Evolutionary conservation across 2,797 vertebrate species (phyloP).

Genomic region (Ptychadena robeensis): DNA sequence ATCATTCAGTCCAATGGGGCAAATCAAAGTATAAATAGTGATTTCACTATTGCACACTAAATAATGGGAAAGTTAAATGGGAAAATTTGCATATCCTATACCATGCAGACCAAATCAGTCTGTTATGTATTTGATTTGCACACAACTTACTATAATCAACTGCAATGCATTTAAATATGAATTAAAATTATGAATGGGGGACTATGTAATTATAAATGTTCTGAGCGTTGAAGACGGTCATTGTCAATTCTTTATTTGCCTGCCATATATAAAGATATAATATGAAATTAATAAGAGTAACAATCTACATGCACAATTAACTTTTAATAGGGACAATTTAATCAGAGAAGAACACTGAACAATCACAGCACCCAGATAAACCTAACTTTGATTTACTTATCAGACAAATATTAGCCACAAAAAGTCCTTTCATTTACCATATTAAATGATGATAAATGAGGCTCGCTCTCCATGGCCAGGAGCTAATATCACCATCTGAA

Average conservation of each 20-base stretch:
- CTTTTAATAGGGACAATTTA: conserved; percentile 29
- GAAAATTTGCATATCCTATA: background rate
- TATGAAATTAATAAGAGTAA: conserved; percentile 25
- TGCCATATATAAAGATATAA: conserved; percentile 16
- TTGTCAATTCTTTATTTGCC: background rate
- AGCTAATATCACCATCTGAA: conserved; percentile 60
- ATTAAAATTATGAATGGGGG: background rate
- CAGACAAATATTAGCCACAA: conserved; percentile 33
- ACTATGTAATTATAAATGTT: background rate
- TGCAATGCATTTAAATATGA: background rate
- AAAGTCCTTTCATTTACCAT: conserved; percentile 52
- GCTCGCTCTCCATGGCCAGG: conserved; percentile 35
- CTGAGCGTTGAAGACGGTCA: background rate
- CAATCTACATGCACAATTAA: conserved; percentile 25
- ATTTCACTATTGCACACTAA: background rate
- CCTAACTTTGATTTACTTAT: conserved; percentile 41
- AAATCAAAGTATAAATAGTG: background rate
- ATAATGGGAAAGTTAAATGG: background rate
- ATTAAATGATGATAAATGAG: conserved; percentile 59
- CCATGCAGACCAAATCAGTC: background rate
- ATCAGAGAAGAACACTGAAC: conserved; percentile 25
- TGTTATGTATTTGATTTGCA: background rate
- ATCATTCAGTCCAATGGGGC: background rate
- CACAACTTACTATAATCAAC: background rate
- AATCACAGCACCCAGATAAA: conserved; percentile 27